phyloP scores from a whole-genome alignment of 2,113 vertebrate genomes.

The Alethe diademata region DNA sequence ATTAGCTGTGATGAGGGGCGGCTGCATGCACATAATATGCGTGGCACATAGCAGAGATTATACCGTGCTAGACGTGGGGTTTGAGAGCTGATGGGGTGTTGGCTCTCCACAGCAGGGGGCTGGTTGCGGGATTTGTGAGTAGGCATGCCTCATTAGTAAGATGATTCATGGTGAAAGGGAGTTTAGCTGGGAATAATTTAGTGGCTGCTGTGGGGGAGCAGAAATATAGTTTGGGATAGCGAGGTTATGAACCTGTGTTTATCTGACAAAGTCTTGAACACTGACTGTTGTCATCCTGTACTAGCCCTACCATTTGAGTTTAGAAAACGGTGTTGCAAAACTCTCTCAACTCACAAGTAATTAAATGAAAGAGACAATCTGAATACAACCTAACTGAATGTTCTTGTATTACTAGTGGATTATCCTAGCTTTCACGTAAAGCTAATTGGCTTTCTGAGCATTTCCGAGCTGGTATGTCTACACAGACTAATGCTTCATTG shows the following conservation, averaged over 20 bases:
- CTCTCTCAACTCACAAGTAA: background rate
- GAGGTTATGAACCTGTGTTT: conserved; percentile 14
- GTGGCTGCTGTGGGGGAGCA: background rate
- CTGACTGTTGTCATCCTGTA: background rate
- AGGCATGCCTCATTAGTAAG: conserved; percentile 49
- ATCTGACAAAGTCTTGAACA: background rate
- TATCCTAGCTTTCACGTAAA: background rate
- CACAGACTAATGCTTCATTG: background rate
- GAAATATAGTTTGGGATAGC: background rate
- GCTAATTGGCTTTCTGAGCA: background rate
- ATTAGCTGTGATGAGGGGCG: conserved; percentile 30
- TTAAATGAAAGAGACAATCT: background rate
- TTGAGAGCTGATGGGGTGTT: conserved; percentile 38
- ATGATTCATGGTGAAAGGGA: conserved; percentile 51
- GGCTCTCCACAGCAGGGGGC: conserved; percentile 35
- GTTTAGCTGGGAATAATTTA: conserved; percentile 60
- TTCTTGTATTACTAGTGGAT: background rate
- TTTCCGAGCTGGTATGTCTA: background rate
- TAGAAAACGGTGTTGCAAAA: background rate
- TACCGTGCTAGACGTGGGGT: conserved; percentile 29
- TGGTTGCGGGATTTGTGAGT: conserved; percentile 18
- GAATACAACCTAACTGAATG: background rate
- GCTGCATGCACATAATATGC: conserved; percentile 25
- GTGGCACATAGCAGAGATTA: conserved; percentile 39
- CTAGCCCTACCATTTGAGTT: background rate